Evolutionary conservation across 2,113 vertebrate species (phyloP), one percentile per base, ranked within the genome.

Genomic region (Acrocephalus arundinaceus): DNA sequence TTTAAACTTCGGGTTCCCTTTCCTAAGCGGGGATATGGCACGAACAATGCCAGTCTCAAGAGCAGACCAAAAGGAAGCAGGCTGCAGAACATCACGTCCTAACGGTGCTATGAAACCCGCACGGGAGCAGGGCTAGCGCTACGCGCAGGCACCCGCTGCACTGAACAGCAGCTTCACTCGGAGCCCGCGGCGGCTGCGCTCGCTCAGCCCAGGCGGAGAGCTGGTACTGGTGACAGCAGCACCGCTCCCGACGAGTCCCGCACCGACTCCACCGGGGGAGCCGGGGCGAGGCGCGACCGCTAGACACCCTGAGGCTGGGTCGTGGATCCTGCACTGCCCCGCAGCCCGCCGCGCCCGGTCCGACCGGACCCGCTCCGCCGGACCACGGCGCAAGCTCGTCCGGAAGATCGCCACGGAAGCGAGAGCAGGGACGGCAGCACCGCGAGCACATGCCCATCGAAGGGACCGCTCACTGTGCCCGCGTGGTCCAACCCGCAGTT

Each of bases 121-220:
- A 13, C 1, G 9, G 49, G 15, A 63, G 17, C 1, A 8, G 17
- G 19, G 57, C 7, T 35, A 4, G 4, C 0, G 3, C 25, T 39
- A 15, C 37, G 5, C 61, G 45, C 24, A 12, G 35, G 25, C 19
- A 20, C 2, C 3, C 3, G 20, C 46, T 11, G 43, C 70, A 1
- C 30, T 10, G 14, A 33, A 2, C 22, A 11, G 23, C 49, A 45
- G 37, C 66, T 63, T 13, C 11, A 10, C n/a, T 10, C 4, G 17
- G 1, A 54, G 49, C 54, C 37, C 33, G 24, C 41, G 8, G 31
- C 7, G 14, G 31, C 48, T 2, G 24, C 46, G 1, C 13, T 7
- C 13, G 52, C 43, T 48, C 43, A 18, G 39, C 41, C 46, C 9
- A 17, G 46, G 54, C 28, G 15, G 24, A n/a, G 21, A 15, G 68